A percentile compares a stretch with the other conserved stretches of the same genome.
Conservation (phyloP, 2,113 vertebrate species). For the Zosterops lateralis region DNA sequence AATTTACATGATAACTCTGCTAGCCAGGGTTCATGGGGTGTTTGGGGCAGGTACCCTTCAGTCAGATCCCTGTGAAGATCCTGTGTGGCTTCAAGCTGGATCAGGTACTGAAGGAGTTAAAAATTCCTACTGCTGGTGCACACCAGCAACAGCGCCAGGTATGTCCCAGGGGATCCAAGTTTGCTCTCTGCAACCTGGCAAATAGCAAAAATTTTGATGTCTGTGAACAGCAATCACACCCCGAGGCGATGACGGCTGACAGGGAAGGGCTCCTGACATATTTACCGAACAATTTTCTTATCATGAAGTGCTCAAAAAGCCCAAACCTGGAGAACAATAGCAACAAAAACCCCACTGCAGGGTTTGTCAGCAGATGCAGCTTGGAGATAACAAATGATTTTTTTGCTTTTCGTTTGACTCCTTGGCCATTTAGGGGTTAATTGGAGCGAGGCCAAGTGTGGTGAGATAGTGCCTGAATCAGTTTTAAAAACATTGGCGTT, state of each 20-base stretch:
- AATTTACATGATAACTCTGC: rapidly evolving
- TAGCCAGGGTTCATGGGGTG: rapidly evolving
- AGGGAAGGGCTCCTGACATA: slow-evolving; percentile 21
- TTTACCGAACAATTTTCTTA: slow-evolving; percentile 7
- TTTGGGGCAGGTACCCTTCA: neutral
- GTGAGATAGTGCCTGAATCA: neutral
- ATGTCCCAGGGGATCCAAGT: slow-evolving; percentile 15
- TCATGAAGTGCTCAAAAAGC: neutral
- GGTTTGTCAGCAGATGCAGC: slow-evolving; percentile 32
- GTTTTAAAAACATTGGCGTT: neutral
- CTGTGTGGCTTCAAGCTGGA: neutral
- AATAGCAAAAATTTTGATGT: slow-evolving; percentile 8
- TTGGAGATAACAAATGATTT: neutral
- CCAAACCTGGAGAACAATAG: slow-evolving; percentile 11
- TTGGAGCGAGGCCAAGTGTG: neutral
- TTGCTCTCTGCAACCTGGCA: slow-evolving; percentile 32
- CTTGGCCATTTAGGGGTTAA: neutral
- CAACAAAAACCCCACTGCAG: neutral
- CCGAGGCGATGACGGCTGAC: neutral
- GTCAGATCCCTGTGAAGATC: neutral
- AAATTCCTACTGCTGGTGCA: neutral
- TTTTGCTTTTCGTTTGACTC: neutral
- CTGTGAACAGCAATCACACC: neutral
- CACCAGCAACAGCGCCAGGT: neutral
- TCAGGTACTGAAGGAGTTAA: slow-evolving; percentile 30